Evolutionary conservation across 2,888 invertebrate species (phyloP), one percentile per base, ranked within the genome.

Genomic region (Diaprepes abbreviatus): DNA sequence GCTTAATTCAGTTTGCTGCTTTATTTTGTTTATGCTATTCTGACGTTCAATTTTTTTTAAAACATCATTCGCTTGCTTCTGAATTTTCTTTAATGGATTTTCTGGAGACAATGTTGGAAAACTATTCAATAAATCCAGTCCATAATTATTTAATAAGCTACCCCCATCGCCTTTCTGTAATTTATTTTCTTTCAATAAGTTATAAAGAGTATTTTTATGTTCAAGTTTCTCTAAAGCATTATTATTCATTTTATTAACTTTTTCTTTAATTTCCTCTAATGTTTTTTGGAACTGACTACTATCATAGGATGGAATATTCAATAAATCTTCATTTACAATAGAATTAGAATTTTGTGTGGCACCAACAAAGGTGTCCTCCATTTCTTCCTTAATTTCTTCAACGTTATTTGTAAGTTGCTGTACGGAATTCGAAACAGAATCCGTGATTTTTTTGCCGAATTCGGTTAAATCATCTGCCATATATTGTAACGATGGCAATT

Each of bases 401-500:
- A 40, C 28, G 19, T 31, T 14, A 31, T 40, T 40, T 19, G 31
- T 16, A 4, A 64, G 12, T 33, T 64, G 10, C 3, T 54, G 9
- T 14, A 64, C 33, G 0, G 64, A 43, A 3, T 43, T 55, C 5
- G 21, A 40, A 43, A 64, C 16, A 12, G 64, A 64, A 31, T 55
- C 10, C 10, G 40, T 10, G 0, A 64, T 2, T 12, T 64, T 14
- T 10, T 43, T 54, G 2, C 40, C 38, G n/a, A 66, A 59, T 31
- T 66, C 31, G 3, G 16, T 54, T 24, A 67, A 24, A 6, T 62
- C 62, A 31, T 52, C 35, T 9, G 35, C 31, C 16, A 40, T 16
- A 5, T 14, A 14, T 54, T 54, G 16, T 7, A 63, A 40, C n/a
- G 38, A n/a, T 5, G 43, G 43, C 9, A 43, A 10, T n/a, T 31